Evolutionary conservation across 37 sponge, comb jelly and placozoan species (phyloP).

Genomic region (Beroe ovata): DNA sequence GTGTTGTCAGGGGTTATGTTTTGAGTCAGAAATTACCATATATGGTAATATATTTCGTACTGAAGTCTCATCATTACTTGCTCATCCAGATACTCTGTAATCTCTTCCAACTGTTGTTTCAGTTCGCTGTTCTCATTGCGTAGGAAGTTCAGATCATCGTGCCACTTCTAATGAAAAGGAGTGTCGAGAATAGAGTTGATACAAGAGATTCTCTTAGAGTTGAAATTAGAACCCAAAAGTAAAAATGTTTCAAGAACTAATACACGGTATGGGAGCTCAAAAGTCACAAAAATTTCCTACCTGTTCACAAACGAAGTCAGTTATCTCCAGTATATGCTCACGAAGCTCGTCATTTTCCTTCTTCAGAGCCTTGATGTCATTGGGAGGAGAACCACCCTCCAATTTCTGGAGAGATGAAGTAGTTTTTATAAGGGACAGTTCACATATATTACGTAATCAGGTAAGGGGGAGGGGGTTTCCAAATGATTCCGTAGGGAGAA

Average conservation of each 20-base stretch:
- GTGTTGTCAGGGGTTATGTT: neutral
- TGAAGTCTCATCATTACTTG: too few species aligned
- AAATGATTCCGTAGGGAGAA: too few species aligned
- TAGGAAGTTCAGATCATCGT: neutral
- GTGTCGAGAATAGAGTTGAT: too few species aligned
- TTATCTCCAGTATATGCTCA: slow-evolving; percentile 28
- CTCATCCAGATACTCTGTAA: slow-evolving; percentile 38
- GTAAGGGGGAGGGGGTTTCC: too few species aligned
- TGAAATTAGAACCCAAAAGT: too few species aligned
- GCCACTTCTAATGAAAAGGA: slow-evolving; percentile 19
- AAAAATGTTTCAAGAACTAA: too few species aligned
- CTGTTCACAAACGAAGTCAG: slow-evolving; percentile 62
- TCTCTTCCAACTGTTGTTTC: slow-evolving; percentile 19
- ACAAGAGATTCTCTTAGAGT: too few species aligned
- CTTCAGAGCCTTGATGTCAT: slow-evolving; percentile 35
- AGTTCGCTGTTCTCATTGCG: slow-evolving; percentile 33
- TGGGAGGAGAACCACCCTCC: slow-evolving; percentile 48
- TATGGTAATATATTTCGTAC: too few species aligned
- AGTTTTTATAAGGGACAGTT: too few species aligned
- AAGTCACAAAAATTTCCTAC: neutral
- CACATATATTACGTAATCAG: too few species aligned
- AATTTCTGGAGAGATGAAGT: slow-evolving; percentile 32
- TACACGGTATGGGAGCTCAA: too few species aligned
- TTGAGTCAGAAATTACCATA: neutral
- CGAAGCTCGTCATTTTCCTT: slow-evolving; percentile 53